Percentiles rank a stretch among this genome's conserved stretches.
Evolutionary conservation across 1,140 invertebrate species (phyloP).

Genomic region (Eupeodes corollae): DNA sequence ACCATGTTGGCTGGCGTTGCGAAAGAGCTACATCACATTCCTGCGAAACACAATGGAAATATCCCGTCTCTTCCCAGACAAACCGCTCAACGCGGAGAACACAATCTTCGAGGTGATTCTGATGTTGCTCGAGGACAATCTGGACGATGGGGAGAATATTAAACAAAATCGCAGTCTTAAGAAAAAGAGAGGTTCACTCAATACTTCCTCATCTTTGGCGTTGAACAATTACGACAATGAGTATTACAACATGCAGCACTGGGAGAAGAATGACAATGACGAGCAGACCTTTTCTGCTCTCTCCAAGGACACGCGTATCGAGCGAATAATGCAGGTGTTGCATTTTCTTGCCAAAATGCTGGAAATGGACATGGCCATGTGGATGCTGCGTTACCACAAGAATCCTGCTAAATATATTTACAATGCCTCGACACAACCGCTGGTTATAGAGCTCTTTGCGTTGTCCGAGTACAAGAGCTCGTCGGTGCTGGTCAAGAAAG

Average conservation of each 20-base stretch:
- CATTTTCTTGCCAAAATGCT: conserved; percentile 8
- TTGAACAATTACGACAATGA: conserved; percentile 4
- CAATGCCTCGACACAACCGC: conserved; percentile 4
- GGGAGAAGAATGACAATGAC: not conserved
- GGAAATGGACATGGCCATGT: conserved; percentile 10
- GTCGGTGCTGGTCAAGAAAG: conserved; percentile 2
- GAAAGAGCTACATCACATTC: conserved; percentile 4
- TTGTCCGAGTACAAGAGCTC: conserved; percentile 4
- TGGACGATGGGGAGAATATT: not conserved
- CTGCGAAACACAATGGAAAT: conserved; percentile 4
- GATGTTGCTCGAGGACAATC: conserved; percentile 3
- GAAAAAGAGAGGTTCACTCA: not conserved
- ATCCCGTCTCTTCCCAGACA: not conserved
- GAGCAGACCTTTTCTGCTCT: not conserved
- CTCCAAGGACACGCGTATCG: not conserved
- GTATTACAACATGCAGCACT: conserved; percentile 4
- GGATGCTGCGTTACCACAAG: conserved; percentile 9
- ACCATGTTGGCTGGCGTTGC: conserved; percentile 9
- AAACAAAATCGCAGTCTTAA: not conserved
- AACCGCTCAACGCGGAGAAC: conserved; percentile 4
- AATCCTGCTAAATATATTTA: conserved; percentile 8
- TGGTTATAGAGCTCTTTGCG: conserved; percentile 5
- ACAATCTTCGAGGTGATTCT: conserved; percentile 8
- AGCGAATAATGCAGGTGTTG: conserved; percentile 6
- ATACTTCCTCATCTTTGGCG: not conserved